Evolutionary conservation across 1,140 invertebrate species (phyloP).

Genomic region (Asbolus verrucosus): DNA sequence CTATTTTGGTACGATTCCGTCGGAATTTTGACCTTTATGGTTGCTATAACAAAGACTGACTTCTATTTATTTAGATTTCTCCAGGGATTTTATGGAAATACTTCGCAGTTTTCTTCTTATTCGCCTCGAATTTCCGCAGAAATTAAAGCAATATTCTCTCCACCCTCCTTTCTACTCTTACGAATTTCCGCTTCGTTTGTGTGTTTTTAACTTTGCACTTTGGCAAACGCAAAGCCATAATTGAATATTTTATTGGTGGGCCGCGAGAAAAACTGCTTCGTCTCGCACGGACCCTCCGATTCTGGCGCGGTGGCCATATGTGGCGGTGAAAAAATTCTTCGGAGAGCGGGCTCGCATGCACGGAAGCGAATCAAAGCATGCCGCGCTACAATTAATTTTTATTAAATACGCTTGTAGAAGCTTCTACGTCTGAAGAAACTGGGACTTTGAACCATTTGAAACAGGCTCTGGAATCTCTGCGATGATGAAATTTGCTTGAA

Average conservation of each 20-base stretch:
- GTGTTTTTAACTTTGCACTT: slow-evolving; percentile 31
- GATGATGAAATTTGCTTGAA: too few relatives aligned
- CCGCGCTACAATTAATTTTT: too few relatives aligned
- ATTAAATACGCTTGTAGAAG: too few relatives aligned
- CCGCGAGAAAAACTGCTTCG: slow-evolving; percentile 7
- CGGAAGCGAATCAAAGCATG: too few relatives aligned
- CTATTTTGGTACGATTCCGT: slow-evolving; percentile 45
- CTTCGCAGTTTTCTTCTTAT: slow-evolving; percentile 57
- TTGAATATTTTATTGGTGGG: slow-evolving; percentile 6
- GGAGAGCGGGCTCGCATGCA: too few relatives aligned
- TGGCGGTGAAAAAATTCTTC: too few relatives aligned
- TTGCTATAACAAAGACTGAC: slow-evolving; percentile 46
- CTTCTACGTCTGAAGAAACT: too few relatives aligned
- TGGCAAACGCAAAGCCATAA: neutral
- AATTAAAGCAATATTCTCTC: slow-evolving; percentile 49
- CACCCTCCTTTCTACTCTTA: slow-evolving; percentile 29
- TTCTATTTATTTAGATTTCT: slow-evolving; percentile 56
- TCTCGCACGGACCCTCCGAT: too few relatives aligned
- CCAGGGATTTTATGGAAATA: slow-evolving; percentile 57
- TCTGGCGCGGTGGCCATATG: too few relatives aligned
- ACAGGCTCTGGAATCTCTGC: too few relatives aligned
- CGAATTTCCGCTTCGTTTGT: slow-evolving; percentile 44
- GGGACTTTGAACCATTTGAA: too few relatives aligned
- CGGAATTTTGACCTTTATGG: slow-evolving; percentile 50
- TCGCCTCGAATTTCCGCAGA: slow-evolving; percentile 46